Evolutionary conservation across 2,888 invertebrate species (phyloP), one percentile per base, ranked within the genome.

Genomic region (Caenorhabditis panamensis): DNA sequence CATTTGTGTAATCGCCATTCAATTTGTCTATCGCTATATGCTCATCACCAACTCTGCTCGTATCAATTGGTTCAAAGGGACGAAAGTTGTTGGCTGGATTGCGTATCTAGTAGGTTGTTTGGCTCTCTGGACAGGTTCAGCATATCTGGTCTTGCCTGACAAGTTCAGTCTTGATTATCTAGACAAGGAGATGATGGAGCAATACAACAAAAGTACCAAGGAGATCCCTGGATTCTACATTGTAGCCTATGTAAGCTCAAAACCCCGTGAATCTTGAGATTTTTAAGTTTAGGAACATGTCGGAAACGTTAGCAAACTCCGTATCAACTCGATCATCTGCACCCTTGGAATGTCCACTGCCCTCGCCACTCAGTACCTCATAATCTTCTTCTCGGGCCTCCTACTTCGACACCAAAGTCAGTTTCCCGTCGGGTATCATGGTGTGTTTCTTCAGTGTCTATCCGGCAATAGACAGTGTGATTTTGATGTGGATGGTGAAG

Each of bases 391-490:
- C n/a, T 51, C 16, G 22, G 51, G 51, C 20, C 2, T 11, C 51
- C 1, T 51, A 22, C 24, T 16, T 20, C 24, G 51, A 51, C n/a
- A 22, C 24, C 11, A 3, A 22, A 24, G 2, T 51, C 11, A 51
- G 51, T 24, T 20, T 51, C 22, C 51, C 51, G 8, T 51, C 51
- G 4, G 51, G 51, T 8, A 9, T 51, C 8, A 51, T 51, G 51
- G 51, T 62, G 11, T 49, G 49, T 11, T 47, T 49, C 18, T 49
- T 62, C 31, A 62, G 28, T 20, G 9, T 63, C 31, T 63, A 63
- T 16, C 62, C 62, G 20, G 62, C 62, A 11, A 63, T 63, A 18
- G 62, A 63, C 18, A 31, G 28, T 2, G 20, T 49, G 31, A 63
- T 63, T 9, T 24, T 63, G 0, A 49, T 63, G 31, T 49, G 20